Conservation (phyloP, 2,888 invertebrate genomes). For the Crioceris asparagi region DNA sequence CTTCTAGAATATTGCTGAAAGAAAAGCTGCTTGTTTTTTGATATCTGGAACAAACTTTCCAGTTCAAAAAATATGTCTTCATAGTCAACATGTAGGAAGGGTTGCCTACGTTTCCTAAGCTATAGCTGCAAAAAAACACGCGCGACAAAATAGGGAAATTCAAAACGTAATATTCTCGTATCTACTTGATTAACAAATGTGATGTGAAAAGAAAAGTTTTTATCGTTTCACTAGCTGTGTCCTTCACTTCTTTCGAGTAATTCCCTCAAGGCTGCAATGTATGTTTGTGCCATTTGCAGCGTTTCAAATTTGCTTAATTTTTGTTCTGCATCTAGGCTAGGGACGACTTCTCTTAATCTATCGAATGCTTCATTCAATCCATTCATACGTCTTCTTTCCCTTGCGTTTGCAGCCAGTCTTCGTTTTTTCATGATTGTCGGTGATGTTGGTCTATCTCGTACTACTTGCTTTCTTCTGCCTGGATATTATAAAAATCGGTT, state of each 20-base stretch:
- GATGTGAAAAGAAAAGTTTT: not conserved
- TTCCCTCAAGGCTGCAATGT: constrained; percentile 58
- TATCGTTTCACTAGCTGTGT: not conserved
- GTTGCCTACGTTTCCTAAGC: no score
- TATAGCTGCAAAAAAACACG: no score
- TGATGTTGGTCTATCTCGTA: constrained; percentile 30
- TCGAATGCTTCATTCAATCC: constrained; percentile 64
- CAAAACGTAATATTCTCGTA: no score
- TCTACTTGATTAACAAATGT: no score
- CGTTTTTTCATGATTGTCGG: constrained; percentile 48
- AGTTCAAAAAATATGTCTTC: no score
- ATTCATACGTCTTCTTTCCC: constrained; percentile 62
- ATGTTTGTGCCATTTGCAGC: constrained; percentile 68
- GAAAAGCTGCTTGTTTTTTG: no score
- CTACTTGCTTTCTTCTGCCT: constrained; percentile 23
- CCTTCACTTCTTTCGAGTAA: constrained; percentile 37
- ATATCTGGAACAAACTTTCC: no score
- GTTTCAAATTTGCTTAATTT: constrained; percentile 67
- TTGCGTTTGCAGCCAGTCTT: constrained; percentile 58
- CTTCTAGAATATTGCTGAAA: no score
- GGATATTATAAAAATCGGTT: not conserved
- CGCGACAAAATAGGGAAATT: no score
- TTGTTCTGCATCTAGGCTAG: constrained; percentile 55
- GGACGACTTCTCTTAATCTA: constrained; percentile 55
- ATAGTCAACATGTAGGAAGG: no score